Percentiles rank a stretch among this genome's conserved stretches.
Conservation (phyloP, 2,113 vertebrate genomes). For the Pelobates fuscus region DNA sequence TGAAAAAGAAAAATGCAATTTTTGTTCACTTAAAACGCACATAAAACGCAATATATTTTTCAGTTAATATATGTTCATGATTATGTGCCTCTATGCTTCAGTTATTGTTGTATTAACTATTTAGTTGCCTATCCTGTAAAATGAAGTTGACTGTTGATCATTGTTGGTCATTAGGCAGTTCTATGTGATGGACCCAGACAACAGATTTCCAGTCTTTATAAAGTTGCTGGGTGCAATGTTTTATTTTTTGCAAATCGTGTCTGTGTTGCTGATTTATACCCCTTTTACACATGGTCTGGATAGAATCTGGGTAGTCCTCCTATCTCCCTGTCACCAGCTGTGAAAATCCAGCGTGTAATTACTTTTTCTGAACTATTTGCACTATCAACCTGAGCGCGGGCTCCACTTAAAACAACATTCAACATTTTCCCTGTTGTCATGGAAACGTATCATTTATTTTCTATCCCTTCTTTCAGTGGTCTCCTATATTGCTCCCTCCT, state of each 20-base stretch:
- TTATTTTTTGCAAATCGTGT: neutral
- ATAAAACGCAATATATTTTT: no score
- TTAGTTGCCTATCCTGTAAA: no score
- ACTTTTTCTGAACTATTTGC: constrained; percentile 34
- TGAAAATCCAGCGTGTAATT: constrained; percentile 51
- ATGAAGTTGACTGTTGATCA: no score
- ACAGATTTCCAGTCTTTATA: no score
- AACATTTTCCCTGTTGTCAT: constrained; percentile 66
- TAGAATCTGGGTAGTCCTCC: neutral
- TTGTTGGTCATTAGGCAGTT: no score
- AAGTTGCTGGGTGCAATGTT: neutral
- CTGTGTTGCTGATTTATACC: neutral
- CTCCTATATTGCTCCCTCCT: neutral
- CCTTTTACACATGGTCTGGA: constrained; percentile 25
- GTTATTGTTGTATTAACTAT: no score
- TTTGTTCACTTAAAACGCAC: no score
- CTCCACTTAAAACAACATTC: constrained; percentile 53
- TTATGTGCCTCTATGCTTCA: no score
- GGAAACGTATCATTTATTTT: constrained; percentile 55
- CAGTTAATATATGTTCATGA: no score
- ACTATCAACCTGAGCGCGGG: constrained; percentile 59
- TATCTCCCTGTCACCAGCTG: constrained; percentile 34
- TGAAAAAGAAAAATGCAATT: constrained; percentile 60
- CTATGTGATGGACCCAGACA: no score
- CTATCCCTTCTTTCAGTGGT: neutral